Evolutionary conservation across 1,140 invertebrate genomes (phyloP).

Genomic region (Pararge aegeria): DNA sequence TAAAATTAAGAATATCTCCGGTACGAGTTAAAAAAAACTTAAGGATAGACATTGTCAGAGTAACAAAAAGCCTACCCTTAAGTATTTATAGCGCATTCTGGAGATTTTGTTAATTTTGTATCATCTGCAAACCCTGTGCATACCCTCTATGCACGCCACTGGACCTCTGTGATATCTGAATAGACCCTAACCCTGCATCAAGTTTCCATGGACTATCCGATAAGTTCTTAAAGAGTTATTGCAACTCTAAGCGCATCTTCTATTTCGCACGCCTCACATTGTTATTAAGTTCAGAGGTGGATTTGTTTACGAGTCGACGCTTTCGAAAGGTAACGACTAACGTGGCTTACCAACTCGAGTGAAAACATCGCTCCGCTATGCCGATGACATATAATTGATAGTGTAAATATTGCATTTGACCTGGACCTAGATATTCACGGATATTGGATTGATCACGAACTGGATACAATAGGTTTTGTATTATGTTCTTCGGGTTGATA

Average conservation of each 20-base stretch:
- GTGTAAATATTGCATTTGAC: slow-evolving; percentile 64
- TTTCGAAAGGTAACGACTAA: slow-evolving; percentile 64
- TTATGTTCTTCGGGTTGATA: background rate
- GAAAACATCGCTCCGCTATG: slow-evolving; percentile 62
- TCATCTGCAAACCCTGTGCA: no score
- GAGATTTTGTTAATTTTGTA: no score
- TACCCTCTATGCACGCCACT: no score
- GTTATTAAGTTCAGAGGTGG: slow-evolving; percentile 77
- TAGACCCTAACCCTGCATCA: background rate
- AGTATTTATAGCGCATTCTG: no score
- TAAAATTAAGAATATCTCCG: no score
- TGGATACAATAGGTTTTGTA: slow-evolving; percentile 6
- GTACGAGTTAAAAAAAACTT: no score
- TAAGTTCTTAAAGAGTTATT: slow-evolving; percentile 65
- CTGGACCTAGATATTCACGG: slow-evolving; percentile 35
- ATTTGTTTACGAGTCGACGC: slow-evolving; percentile 72
- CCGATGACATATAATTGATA: slow-evolving; percentile 76
- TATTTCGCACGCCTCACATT: slow-evolving; percentile 74
- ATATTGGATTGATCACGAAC: slow-evolving; percentile 23
- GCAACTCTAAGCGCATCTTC: slow-evolving; percentile 57
- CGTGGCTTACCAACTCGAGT: slow-evolving; percentile 53
- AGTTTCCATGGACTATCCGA: slow-evolving; percentile 24
- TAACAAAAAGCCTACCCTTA: no score
- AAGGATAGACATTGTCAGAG: no score
- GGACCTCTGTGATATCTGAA: no score